These are phyloP conservation scores for Salarias fasciatus DNA, from an alignment of 2,797 vertebrate genomes.

Conservation along the genomic window DNA sequence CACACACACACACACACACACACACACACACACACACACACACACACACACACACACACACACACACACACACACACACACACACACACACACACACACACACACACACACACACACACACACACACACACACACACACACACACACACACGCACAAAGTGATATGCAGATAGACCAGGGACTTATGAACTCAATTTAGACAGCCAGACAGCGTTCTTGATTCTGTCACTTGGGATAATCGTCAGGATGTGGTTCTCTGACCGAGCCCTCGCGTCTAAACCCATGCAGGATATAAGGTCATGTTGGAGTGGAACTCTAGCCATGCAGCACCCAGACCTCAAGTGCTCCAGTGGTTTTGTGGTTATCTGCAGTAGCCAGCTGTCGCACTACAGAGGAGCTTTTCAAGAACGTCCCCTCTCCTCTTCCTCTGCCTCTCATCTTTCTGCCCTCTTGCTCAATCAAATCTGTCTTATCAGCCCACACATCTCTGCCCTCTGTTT, in stretches of 20 bases:
- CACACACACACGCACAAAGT: slow-evolving; percentile 21
- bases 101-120: slow-evolving; percentile 27
- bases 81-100: not conserved
- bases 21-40: slow-evolving; percentile 18
- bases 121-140: slow-evolving; percentile 4
- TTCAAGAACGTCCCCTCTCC: slow-evolving; percentile 71
- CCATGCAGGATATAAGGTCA: slow-evolving; percentile 80
- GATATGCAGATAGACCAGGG: slow-evolving; percentile 35
- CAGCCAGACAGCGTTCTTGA: slow-evolving; percentile 75
- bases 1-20: slow-evolving; percentile 29
- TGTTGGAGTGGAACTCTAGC: slow-evolving; percentile 80
- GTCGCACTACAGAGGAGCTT: slow-evolving; percentile 69
- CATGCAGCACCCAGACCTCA: slow-evolving; percentile 78
- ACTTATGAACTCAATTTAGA: slow-evolving; percentile 77
- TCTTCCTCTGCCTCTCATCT: slow-evolving; percentile 61
- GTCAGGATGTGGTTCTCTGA: slow-evolving; percentile 77
- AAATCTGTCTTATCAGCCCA: slow-evolving; percentile 46
- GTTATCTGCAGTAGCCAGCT: slow-evolving; percentile 81
- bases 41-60: slow-evolving; percentile 21
- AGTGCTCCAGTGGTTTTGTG: slow-evolving; percentile 81
- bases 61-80: not conserved
- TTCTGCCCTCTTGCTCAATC: slow-evolving; percentile 39
- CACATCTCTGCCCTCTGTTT: slow-evolving; percentile 20
- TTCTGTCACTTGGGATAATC: slow-evolving; percentile 79
- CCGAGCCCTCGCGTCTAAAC: slow-evolving; percentile 70